A percentile compares a stretch with the other conserved stretches of the same genome.
Evolutionary conservation across 1,140 invertebrate genomes (phyloP).

Genomic region (Druon quercuslanigerum): DNA sequence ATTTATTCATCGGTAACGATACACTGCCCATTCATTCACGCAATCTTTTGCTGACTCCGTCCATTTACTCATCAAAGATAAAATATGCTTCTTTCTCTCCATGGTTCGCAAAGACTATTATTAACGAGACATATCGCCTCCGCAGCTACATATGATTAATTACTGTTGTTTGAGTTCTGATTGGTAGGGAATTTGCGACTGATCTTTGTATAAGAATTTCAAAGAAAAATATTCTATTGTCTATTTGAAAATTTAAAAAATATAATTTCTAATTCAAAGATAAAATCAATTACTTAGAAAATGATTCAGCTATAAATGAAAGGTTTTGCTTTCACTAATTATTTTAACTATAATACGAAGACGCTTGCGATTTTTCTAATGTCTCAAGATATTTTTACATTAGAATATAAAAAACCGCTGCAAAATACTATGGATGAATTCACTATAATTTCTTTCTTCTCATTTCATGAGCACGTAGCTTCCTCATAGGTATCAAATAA

Average conservation of each 20-base stretch:
- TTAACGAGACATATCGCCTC: slow-evolving; percentile 26
- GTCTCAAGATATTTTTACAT: no score
- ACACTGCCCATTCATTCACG: slow-evolving; percentile 6
- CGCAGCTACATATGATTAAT: slow-evolving; percentile 11
- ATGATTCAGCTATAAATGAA: neutral
- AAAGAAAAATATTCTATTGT: slow-evolving; percentile 13
- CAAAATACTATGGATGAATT: no score
- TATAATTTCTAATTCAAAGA: neutral
- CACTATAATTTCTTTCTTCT: no score
- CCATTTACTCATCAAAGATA: slow-evolving; percentile 20
- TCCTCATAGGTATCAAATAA: no score
- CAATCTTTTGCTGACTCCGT: slow-evolving; percentile 12
- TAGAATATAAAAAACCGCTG: no score
- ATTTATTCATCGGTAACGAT: slow-evolving; percentile 21
- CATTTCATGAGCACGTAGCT: no score
- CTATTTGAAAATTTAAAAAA: slow-evolving; percentile 4
- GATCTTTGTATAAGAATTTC: slow-evolving; percentile 15
- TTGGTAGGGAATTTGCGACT: neutral
- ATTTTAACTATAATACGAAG: no score
- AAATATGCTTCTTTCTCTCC: slow-evolving; percentile 16
- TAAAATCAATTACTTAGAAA: neutral
- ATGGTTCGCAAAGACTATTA: slow-evolving; percentile 16
- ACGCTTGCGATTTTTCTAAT: no score
- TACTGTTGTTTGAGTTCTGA: slow-evolving; percentile 2
- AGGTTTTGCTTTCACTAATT: no score